A percentile compares a stretch with the other conserved stretches of the same genome.
These are phyloP conservation scores for Idaea aversata DNA, from an alignment of 2,888 invertebrate species.

Conservation along the genomic window DNA sequence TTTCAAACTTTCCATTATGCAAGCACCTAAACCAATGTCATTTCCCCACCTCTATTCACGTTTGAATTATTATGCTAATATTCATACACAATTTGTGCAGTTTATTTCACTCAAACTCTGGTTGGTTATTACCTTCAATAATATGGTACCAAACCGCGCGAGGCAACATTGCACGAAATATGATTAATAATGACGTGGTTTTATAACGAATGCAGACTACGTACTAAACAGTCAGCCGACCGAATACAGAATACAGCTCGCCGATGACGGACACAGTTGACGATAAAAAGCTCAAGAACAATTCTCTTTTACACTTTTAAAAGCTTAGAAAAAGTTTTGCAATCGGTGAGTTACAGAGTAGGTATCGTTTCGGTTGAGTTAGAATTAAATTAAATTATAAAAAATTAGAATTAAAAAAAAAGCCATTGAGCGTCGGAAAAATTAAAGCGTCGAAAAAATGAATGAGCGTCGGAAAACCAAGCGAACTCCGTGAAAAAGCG, in stretches of 20 bases:
- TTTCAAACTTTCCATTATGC: not conserved
- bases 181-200: slow-evolving; percentile 8
- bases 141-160: slow-evolving; percentile 13
- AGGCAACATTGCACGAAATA: slow-evolving; percentile 13
- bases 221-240: slow-evolving; percentile 1
- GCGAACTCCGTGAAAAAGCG: too few relatives aligned
- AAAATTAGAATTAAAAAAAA: too few relatives aligned
- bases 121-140: slow-evolving; percentile 26
- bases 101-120: slow-evolving; percentile 27
- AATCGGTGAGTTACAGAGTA: too few relatives aligned
- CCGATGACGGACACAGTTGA: too few relatives aligned
- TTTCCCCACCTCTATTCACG: slow-evolving; percentile 8
- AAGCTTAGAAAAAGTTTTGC: too few relatives aligned
- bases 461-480: too few relatives aligned
- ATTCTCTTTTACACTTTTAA: too few relatives aligned
- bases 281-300: too few relatives aligned
- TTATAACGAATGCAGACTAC: not conserved
- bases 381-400: too few relatives aligned
- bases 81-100: slow-evolving; percentile 23
- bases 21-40: not conserved
- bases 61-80: slow-evolving; percentile 32
- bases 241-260: slow-evolving; percentile 17
- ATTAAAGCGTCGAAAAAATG: too few relatives aligned
- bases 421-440: too few relatives aligned
- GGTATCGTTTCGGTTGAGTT: too few relatives aligned